phyloP scores from a whole-genome alignment of 92 coral and sea anemone genomes.

The Epizoanthus stellaris region DNA sequence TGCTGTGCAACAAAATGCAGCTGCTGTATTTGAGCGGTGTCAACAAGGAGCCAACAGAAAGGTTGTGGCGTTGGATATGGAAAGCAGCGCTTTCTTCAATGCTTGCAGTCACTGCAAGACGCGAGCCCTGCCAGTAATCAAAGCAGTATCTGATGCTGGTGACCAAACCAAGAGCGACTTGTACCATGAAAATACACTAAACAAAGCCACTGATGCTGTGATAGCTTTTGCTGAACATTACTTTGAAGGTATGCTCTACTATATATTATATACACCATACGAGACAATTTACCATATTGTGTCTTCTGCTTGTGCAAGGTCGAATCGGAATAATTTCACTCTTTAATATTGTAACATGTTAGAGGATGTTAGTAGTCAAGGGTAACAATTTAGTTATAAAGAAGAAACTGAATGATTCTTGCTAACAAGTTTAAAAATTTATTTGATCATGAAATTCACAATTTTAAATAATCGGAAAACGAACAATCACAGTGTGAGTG shows the following conservation, averaged over 20 bases:
- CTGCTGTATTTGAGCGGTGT: not conserved
- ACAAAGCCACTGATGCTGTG: not conserved
- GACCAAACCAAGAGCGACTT: not conserved
- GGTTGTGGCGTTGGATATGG: not conserved
- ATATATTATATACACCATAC: no score
- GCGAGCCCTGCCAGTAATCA: conserved; percentile 10
- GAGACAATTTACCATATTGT: no score
- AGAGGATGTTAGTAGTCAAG: no score
- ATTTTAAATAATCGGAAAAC: no score
- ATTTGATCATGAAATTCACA: no score
- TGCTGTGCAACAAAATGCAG: not conserved
- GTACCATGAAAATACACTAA: not conserved
- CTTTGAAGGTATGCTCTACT: conserved; percentile 1
- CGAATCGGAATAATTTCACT: no score
- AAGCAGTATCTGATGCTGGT: conserved; percentile 5
- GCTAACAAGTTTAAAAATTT: no score
- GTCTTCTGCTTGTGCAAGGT: no score
- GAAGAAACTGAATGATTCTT: no score
- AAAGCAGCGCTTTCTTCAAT: conserved; percentile 1
- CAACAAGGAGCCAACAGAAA: not conserved
- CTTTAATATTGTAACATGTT: no score
- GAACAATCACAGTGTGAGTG: no score
- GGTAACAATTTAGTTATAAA: no score
- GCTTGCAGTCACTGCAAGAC: not conserved
- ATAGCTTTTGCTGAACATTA: not conserved